phyloP scores from a whole-genome alignment of 1,140 invertebrate genomes.

The Drosophila kohkoa region DNA sequence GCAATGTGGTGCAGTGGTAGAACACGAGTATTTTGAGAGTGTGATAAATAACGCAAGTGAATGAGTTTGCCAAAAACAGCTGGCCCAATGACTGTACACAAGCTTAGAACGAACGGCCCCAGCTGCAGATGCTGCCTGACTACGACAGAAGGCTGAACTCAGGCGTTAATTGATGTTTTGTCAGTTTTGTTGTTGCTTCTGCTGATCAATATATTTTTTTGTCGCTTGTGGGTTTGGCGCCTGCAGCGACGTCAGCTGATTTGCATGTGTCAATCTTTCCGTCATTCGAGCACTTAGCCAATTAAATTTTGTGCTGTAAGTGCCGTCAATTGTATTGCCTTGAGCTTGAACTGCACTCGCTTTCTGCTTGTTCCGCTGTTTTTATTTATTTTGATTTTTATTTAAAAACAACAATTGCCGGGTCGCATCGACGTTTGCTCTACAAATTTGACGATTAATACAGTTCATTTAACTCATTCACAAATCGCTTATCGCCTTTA shows the following conservation, averaged over 20 bases:
- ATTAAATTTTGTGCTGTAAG: background rate
- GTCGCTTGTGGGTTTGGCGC: slow-evolving; percentile 13
- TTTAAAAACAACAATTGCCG: background rate
- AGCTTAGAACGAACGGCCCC: background rate
- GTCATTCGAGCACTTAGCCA: slow-evolving; percentile 20
- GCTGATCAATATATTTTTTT: slow-evolving; percentile 22
- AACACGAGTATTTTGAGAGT: slow-evolving; percentile 4
- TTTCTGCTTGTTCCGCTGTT: background rate
- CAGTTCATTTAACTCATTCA: slow-evolving; percentile 33
- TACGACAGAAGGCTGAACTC: slow-evolving; percentile 16
- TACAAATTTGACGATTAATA: slow-evolving; percentile 15
- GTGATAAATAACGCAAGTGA: slow-evolving; percentile 34
- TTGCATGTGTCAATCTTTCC: slow-evolving; percentile 40
- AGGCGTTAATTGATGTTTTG: slow-evolving; percentile 40
- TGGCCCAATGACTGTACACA: slow-evolving; percentile 16
- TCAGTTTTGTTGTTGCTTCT: slow-evolving; percentile 12
- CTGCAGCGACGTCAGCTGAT: slow-evolving; percentile 27
- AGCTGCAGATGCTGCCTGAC: slow-evolving; percentile 10
- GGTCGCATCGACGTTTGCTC: background rate
- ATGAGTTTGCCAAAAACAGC: slow-evolving; percentile 38
- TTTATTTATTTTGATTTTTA: slow-evolving; percentile 11
- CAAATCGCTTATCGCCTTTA: slow-evolving; percentile 14
- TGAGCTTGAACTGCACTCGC: slow-evolving; percentile 46
- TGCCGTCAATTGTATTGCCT: slow-evolving; percentile 25
- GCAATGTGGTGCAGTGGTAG: slow-evolving; percentile 43